phyloP scores from a whole-genome alignment of 1,140 invertebrate species.

The Trichonephila inaurata region DNA sequence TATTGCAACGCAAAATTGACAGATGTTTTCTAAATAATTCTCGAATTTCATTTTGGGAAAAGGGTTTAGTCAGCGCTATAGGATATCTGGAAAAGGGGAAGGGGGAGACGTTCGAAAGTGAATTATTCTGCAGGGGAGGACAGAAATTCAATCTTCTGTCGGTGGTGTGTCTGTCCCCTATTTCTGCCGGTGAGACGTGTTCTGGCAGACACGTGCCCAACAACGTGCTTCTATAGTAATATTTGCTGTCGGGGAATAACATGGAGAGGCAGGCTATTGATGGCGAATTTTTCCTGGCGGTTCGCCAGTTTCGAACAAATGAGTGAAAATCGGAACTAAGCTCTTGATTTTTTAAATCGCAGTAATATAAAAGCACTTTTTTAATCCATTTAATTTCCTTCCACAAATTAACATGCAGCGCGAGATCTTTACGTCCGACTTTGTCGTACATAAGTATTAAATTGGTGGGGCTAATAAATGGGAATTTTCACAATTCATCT shows the following conservation, averaged over 20 bases:
- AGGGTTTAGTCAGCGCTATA: not conserved
- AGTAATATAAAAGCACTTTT: not conserved
- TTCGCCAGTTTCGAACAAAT: not conserved
- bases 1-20: not conserved
- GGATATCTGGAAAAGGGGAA: not conserved
- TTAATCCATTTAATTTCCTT: not conserved
- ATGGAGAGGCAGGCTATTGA: not conserved
- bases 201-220: slow-evolving; percentile 3
- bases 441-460: no score
- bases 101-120: not conserved
- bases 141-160: slow-evolving; percentile 8
- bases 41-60: not conserved
- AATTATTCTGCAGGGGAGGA: not conserved
- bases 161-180: not conserved
- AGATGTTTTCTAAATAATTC: not conserved
- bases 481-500: no score
- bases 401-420: not conserved
- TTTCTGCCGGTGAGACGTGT: not conserved
- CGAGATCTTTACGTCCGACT: no score
- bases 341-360: not conserved
- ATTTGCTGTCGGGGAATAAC: not conserved
- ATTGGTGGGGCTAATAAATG: no score
- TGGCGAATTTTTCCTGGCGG: not conserved
- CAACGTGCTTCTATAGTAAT: slow-evolving; percentile 4
- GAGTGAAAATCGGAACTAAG: not conserved